Evolutionary conservation across 1,140 invertebrate genomes (phyloP).

Genomic region (Eriosoma lanigerum): DNA sequence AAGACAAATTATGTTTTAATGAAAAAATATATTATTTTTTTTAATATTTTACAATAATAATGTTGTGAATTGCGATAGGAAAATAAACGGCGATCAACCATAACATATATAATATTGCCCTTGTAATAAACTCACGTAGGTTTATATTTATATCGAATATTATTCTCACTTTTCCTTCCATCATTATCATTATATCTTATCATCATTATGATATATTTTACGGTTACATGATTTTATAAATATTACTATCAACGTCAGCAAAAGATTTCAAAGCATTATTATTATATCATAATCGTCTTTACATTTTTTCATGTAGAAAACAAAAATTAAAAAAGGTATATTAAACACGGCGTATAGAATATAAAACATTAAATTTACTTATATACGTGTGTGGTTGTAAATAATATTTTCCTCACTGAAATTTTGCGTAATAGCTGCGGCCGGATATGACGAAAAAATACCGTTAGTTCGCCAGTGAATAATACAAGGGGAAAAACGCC

Average conservation of each 20-base stretch:
- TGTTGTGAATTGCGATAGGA: too few species aligned
- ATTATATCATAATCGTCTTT: too few species aligned
- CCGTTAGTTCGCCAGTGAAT: background rate
- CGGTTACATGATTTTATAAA: background rate
- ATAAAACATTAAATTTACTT: too few species aligned
- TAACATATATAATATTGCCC: background rate
- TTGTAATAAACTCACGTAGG: background rate
- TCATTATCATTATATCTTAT: too few species aligned
- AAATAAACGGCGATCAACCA: background rate
- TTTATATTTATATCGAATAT: background rate
- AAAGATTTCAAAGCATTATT: background rate
- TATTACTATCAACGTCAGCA: too few species aligned
- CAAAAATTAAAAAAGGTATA: background rate
- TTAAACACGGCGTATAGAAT: slow-evolving; percentile 10
- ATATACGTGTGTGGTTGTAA: too few species aligned
- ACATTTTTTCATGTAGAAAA: background rate
- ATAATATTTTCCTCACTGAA: background rate
- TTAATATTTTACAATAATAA: too few species aligned
- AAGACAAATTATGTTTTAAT: too few species aligned
- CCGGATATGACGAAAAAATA: slow-evolving; percentile 7
- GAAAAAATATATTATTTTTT: too few species aligned
- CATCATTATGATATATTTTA: background rate
- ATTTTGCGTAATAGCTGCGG: background rate
- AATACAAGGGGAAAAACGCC: background rate
- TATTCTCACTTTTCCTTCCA: too few species aligned